Evolutionary conservation across 1,140 invertebrate genomes (phyloP).

Genomic region (Rhopalosiphum maidis): DNA sequence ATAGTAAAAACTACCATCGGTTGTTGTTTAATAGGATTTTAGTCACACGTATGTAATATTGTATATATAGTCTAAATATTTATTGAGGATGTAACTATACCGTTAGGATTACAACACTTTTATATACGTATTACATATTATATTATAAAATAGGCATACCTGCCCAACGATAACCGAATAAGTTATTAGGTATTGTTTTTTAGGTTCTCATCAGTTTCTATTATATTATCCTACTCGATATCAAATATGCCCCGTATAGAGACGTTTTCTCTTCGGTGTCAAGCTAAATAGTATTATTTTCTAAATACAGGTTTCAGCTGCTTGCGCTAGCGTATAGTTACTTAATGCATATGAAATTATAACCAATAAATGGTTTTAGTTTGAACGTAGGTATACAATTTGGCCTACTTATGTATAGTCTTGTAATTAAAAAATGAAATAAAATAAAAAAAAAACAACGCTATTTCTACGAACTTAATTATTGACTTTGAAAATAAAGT

Average conservation of each 20-base stretch:
- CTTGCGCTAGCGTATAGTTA: constrained; percentile 4
- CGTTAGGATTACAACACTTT: background rate
- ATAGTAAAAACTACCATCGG: background rate
- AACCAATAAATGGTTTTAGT: constrained; percentile 14
- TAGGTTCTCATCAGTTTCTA: background rate
- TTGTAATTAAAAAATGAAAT: constrained; percentile 4
- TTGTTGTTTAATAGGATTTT: background rate
- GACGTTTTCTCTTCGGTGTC: constrained; percentile 19
- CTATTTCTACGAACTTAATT: background rate
- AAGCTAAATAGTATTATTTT: constrained; percentile 35
- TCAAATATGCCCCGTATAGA: constrained; percentile 22
- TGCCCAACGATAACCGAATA: background rate
- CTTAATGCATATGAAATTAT: constrained; percentile 27
- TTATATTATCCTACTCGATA: background rate
- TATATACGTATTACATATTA: background rate
- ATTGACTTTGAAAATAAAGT: background rate
- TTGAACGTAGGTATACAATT: background rate
- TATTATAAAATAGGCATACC: background rate
- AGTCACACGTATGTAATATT: background rate
- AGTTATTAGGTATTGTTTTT: background rate
- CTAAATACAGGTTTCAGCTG: constrained; percentile 47
- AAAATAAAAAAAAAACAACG: background rate
- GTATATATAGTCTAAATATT: background rate
- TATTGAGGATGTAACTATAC: background rate
- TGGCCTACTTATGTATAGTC: constrained; percentile 31